These are phyloP conservation scores for Listronotus oregonensis DNA, from an alignment of 1,140 invertebrate genomes.

Conservation along the genomic window DNA sequence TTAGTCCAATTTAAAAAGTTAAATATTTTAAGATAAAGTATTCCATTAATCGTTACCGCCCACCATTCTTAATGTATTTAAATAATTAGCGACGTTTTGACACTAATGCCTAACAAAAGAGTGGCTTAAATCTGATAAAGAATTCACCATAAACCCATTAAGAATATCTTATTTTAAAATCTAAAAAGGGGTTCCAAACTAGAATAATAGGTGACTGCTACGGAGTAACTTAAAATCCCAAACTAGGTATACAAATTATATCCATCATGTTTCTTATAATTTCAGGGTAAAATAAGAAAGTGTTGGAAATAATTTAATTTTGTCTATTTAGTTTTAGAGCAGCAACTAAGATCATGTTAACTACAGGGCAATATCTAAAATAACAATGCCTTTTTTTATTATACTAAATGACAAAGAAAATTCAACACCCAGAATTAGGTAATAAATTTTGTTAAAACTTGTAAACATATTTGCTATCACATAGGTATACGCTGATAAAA, in stretches of 20 bases:
- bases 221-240: constrained; percentile 19
- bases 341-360: no score
- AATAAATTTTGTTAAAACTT: no score
- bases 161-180: constrained; percentile 26
- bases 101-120: constrained; percentile 36
- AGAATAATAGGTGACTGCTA: constrained; percentile 21
- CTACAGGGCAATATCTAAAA: no score
- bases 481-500: no score
- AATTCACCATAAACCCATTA: constrained; percentile 32
- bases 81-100: constrained; percentile 37
- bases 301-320: not conserved
- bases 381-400: no score
- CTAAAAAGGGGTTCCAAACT: constrained; percentile 26
- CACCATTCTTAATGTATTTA: constrained; percentile 32
- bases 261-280: not conserved
- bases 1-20: no score
- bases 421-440: no score
- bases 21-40: constrained; percentile 2
- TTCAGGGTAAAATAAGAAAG: not conserved
- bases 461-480: no score
- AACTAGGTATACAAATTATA: constrained; percentile 7
- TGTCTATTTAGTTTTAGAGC: no score
- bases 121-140: constrained; percentile 22
- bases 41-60: constrained; percentile 25
- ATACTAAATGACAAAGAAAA: no score